A percentile compares a stretch with the other conserved stretches of the same genome.
Conservation (phyloP, 53 echinoderm and acorn worm species). For the Temnopleurus reevesii region DNA sequence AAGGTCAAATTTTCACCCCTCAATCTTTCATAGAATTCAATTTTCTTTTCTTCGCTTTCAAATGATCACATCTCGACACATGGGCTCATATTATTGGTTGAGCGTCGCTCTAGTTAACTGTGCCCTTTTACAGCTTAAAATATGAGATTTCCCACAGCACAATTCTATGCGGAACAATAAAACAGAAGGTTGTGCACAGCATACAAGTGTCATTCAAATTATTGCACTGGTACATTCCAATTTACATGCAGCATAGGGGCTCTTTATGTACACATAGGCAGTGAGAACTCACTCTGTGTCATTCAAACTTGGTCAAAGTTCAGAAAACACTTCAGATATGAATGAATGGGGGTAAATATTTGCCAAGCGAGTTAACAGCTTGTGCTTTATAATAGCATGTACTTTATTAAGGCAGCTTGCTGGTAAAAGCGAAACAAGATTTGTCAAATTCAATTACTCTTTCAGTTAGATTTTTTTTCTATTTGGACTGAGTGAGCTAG, state of each 20-base stretch:
- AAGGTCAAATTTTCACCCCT: not conserved
- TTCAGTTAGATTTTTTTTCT: too few relatives aligned
- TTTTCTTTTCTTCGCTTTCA: not conserved
- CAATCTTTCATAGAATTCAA: not conserved
- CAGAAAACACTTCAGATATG: conserved; percentile 15
- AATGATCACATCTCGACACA: not conserved
- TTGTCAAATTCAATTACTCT: conserved; percentile 7
- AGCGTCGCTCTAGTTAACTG: not conserved
- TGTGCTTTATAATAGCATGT: too few relatives aligned
- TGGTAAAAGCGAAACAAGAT: conserved; percentile 39
- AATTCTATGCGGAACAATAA: not conserved
- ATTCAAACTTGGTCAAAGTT: conserved; percentile 19
- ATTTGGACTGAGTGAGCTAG: too few relatives aligned
- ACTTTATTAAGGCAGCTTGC: conserved; percentile 16
- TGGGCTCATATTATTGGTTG: not conserved
- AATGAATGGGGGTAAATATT: conserved; percentile 35
- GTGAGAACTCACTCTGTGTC: not conserved
- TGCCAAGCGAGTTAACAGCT: conserved; percentile 2
- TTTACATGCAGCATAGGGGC: not conserved
- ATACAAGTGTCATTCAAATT: not conserved
- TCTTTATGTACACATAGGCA: not conserved
- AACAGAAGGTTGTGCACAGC: not conserved
- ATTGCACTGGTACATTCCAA: not conserved
- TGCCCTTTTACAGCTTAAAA: not conserved
- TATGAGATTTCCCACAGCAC: not conserved